A percentile compares a stretch with the other conserved stretches of the same genome.
These are phyloP conservation scores for Epirrhoe alternata DNA, from an alignment of 2,888 invertebrate species.

Conservation along the genomic window DNA sequence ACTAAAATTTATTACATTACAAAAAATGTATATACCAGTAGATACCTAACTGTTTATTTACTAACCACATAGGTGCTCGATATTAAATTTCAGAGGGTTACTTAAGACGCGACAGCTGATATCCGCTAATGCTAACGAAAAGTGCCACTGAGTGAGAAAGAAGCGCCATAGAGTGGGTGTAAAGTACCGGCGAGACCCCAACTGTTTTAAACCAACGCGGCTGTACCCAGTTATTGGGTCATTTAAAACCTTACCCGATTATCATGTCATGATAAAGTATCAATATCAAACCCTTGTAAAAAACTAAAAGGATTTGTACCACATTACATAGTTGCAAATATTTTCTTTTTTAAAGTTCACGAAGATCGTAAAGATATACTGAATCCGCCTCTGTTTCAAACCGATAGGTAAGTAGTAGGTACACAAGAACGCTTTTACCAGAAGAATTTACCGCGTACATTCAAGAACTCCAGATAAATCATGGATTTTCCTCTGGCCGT, in stretches of 20 bases:
- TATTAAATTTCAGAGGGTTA: constrained; percentile 40
- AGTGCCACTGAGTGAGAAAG: constrained; percentile 38
- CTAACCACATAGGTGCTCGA: constrained; percentile 28
- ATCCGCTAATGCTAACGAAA: constrained; percentile 44
- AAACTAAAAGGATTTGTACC: neutral
- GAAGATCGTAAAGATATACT: neutral
- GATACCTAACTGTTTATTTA: constrained; percentile 1
- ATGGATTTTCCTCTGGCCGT: constrained; percentile 25
- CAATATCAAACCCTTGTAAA: neutral
- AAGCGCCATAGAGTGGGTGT: constrained; percentile 35
- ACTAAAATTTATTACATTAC: too few relatives aligned
- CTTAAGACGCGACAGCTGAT: constrained; percentile 41
- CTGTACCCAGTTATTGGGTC: neutral
- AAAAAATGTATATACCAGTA: too few relatives aligned
- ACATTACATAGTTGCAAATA: neutral
- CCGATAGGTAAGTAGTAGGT: constrained; percentile 24
- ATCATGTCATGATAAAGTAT: neutral
- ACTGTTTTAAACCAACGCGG: constrained; percentile 25
- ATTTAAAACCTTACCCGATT: neutral
- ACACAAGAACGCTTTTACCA: constrained; percentile 34
- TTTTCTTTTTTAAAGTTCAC: neutral
- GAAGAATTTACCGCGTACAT: constrained; percentile 26
- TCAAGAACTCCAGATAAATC: constrained; percentile 27
- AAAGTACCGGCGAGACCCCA: constrained; percentile 35
- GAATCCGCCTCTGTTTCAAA: constrained; percentile 10